Evolutionary conservation across 2,113 vertebrate species (phyloP), one percentile per base, ranked within the genome.

Genomic region (Melanotaenia duboulayi): DNA sequence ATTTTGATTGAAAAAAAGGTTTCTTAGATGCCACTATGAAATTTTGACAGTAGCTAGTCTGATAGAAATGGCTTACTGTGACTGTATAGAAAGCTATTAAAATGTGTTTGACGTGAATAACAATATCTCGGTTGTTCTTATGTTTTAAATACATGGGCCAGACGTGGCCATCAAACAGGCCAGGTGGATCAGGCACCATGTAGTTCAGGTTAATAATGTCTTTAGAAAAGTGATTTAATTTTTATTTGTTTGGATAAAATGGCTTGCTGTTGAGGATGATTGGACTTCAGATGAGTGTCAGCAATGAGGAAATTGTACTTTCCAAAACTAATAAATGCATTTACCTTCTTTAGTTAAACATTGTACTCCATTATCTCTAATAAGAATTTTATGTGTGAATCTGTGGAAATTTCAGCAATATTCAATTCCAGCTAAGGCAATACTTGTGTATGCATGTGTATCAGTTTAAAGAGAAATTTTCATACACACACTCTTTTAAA

Each of bases 181-280:
- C n/a, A n/a, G n/a, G n/a, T n/a, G n/a, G n/a, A n/a, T n/a, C n/a
- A n/a, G n/a, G n/a, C n/a, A n/a, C n/a, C n/a, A n/a, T n/a, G n/a
- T n/a, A n/a, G 46, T 61, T 74, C 37, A 9, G 22, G 69, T 71
- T 46, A 69, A 22, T 68, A 84, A 75, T 76, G 67, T 75, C 70
- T 80, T 74, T 49, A 80, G 3, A 4, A 3, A 3, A 87, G 81
- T 74, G 63, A 86, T 80, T 83, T 81, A 28, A 28, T 6, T 28
- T 28, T 35, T 68, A 71, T 84, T 84, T 68, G 61, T 82, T 79
- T 69, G 69, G 39, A 63, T 80, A 64, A 82, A 78, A 86, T 46
- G 69, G 82, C 84, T 85, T 81, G 64, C 49, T 44, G 74, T 62
- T 78, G 11, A 71, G 65, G 57, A 76, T 62, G 65, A 81, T 71